Base-by-base conservation (phyloP, 2,113 vertebrate genomes). In the Emydocephalus ijimae region DNA sequence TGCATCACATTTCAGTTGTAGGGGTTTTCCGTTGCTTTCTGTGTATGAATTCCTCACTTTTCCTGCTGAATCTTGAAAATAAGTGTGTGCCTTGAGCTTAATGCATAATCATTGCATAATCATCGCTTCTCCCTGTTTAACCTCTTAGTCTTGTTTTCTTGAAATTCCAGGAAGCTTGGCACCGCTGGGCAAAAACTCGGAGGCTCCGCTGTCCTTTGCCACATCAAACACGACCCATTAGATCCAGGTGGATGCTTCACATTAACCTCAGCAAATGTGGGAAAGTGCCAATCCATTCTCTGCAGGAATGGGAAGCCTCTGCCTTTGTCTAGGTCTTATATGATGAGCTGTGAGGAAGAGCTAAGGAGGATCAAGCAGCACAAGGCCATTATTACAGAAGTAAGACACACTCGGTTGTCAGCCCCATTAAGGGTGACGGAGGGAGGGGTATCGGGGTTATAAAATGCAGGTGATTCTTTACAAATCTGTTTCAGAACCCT, bases 171-270 rank as follows among this genome's bases (percentile, higher is more conserved):
- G 97, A 99, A 99, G 97, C 98, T 99, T 88, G 99, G 99, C 94
- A 99, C 99, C 34, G 99, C 99, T 10, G 99, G 99, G 81, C 99
- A 99, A 96, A 99, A 99, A 92, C 98, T 99, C 55, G 99, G 99
- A 20, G 99, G 99, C 56, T 99, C 99, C 24, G 99, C 99, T 20
- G 98, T 98, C 64, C 98, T 99, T 88, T 99, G 99, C 96, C 99
- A 99, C 96, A 99, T 99, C 97, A 98, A 98, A 81, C 99, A 99
- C 1, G 99, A 99, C 97, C 98, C 99, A 61, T 97, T 98, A 55
- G 99, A 99, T 96, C 99, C 98, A 0, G 96, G 97, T 5, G 99
- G 99, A 92, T 99, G 99, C 97, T 99, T 99, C 97, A 99, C 98
- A 0, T 98, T 99, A 94, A 99, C 99, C 59, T 98, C 99, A 45